These are phyloP conservation scores for Cryptoblepharus egeriae DNA, from an alignment of 2,797 vertebrate species.

Conservation along the genomic window DNA sequence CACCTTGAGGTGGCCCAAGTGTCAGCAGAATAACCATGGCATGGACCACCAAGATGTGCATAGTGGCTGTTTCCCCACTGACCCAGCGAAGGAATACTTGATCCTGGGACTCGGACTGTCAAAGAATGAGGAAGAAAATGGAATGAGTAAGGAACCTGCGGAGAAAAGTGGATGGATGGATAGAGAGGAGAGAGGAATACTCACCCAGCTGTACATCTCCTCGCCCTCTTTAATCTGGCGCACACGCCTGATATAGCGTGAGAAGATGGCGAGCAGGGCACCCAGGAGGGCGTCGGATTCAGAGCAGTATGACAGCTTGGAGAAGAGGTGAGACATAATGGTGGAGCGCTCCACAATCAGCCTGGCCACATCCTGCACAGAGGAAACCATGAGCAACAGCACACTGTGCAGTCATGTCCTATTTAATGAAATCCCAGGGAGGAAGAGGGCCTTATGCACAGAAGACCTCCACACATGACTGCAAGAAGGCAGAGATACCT, in stretches of 20 bases:
- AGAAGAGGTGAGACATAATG: constrained; percentile 97
- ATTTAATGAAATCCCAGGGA: no score
- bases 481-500: background rate
- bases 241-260: constrained; percentile 91
- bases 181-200: constrained; percentile 21
- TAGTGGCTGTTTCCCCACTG: constrained; percentile 95
- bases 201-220: constrained; percentile 98
- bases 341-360: constrained; percentile 97
- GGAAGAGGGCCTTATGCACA: no score
- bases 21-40: constrained; percentile 98
- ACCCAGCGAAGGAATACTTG: constrained; percentile 98
- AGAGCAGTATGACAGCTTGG: constrained; percentile 86
- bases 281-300: constrained; percentile 89
- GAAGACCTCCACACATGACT: no score
- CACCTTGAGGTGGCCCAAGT: constrained; percentile 84
- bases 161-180: fast-evolving
- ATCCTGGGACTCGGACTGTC: constrained; percentile 96
- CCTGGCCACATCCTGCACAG: constrained; percentile 89
- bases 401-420: no score
- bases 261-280: constrained; percentile 93
- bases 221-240: constrained; percentile 97
- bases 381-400: background rate
- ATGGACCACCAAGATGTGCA: constrained; percentile 99
- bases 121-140: background rate
- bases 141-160: fast-evolving